Evolutionary conservation across 2,888 invertebrate species (phyloP).

Genomic region (Ryuthela nishihirai): DNA sequence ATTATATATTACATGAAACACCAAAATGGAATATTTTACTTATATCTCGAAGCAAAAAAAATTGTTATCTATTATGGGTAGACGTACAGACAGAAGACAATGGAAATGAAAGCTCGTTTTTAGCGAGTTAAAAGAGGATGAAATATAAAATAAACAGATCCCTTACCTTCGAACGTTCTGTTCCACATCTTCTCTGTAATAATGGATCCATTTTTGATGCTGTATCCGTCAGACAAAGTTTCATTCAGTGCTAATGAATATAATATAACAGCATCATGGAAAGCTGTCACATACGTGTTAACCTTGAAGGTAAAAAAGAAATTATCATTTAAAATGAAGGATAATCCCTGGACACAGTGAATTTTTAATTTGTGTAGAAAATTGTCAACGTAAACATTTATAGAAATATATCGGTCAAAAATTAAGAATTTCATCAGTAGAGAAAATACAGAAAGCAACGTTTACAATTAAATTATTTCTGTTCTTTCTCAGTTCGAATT

Average conservation of each 20-base stretch:
- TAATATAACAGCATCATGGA: conserved; percentile 92
- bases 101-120: background rate
- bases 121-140: background rate
- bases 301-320: too few relatives aligned
- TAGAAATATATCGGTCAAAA: too few relatives aligned
- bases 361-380: too few relatives aligned
- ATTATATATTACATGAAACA: too few relatives aligned
- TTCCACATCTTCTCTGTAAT: conserved; percentile 83
- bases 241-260: conserved; percentile 89
- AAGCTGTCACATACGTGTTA: conserved; percentile 88
- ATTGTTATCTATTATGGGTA: background rate
- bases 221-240: conserved; percentile 60
- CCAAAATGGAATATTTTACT: too few relatives aligned
- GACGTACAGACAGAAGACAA: background rate
- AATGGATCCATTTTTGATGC: conserved; percentile 71
- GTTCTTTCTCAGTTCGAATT: too few relatives aligned
- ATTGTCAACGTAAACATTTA: too few relatives aligned
- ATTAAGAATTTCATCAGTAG: too few relatives aligned
- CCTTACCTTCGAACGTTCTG: conserved; percentile 71
- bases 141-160: background rate
- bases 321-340: too few relatives aligned
- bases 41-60: background rate
- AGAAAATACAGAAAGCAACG: too few relatives aligned
- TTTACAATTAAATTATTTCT: too few relatives aligned
- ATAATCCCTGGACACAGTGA: too few relatives aligned